Evolutionary conservation across 2,888 invertebrate genomes (phyloP).

Genomic region (Agrochola macilenta): DNA sequence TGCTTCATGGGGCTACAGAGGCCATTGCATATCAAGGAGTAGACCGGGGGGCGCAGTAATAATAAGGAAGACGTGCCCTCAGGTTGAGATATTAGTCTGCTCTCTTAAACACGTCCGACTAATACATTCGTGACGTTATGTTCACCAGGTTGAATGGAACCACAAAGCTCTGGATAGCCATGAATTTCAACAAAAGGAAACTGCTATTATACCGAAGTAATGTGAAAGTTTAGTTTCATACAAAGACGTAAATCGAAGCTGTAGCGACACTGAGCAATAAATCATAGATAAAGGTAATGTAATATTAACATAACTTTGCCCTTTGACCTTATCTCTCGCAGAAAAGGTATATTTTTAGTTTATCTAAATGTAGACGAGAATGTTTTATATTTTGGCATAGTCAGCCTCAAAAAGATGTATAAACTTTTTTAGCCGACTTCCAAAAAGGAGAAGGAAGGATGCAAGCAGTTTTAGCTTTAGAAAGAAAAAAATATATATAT

Average conservation of each 20-base stretch:
- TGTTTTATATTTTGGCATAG: too few relatives aligned
- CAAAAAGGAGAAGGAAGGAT: too few relatives aligned
- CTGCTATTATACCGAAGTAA: constrained; percentile 1
- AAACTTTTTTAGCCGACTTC: not conserved
- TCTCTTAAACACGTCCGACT: not conserved
- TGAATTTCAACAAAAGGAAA: constrained; percentile 10
- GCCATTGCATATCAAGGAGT: too few relatives aligned
- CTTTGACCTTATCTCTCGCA: constrained; percentile 61
- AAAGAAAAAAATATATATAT: too few relatives aligned
- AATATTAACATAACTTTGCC: constrained; percentile 77
- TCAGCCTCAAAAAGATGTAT: not conserved
- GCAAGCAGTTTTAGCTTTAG: too few relatives aligned
- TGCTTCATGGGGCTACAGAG: too few relatives aligned
- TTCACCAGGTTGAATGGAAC: not conserved
- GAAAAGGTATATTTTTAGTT: constrained; percentile 40
- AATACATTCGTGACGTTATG: not conserved
- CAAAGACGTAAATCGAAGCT: constrained; percentile 13
- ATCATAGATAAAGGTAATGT: constrained; percentile 76
- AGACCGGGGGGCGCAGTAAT: too few relatives aligned
- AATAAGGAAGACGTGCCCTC: too few relatives aligned
- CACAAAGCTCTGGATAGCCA: not conserved
- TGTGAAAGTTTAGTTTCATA: constrained; percentile 12
- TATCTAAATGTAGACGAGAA: not conserved
- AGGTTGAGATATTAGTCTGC: not conserved
- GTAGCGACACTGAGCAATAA: constrained; percentile 65